Conservation (phyloP, 2,888 invertebrate genomes). For the Trissonchulus latispiculum region DNA sequence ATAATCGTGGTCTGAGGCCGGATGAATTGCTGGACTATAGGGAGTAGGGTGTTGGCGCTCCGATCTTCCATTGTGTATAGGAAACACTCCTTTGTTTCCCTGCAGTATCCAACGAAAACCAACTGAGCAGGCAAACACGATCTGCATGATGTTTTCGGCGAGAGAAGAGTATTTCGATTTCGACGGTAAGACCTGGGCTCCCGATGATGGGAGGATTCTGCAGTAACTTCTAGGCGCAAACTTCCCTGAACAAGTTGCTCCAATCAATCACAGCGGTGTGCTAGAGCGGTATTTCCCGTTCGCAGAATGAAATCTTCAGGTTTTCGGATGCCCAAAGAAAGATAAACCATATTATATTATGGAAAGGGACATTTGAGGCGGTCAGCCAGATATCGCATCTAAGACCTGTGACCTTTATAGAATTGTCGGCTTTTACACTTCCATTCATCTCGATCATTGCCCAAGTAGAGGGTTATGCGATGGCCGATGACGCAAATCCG, state of each 20-base stretch:
- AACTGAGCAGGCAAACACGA: conserved; percentile 24
- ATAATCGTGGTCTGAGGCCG: conserved; percentile 29
- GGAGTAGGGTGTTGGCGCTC: conserved; percentile 19
- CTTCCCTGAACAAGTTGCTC: conserved; percentile 2
- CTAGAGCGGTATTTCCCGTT: conserved; percentile 4
- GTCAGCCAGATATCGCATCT: conserved; percentile 1
- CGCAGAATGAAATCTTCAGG: conserved; percentile 17
- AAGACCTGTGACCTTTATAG: not conserved
- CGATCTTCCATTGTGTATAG: conserved; percentile 21
- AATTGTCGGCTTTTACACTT: conserved; percentile 1
- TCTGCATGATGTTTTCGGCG: conserved; percentile 22
- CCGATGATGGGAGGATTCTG: conserved; percentile 6
- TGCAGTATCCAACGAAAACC: conserved; percentile 25
- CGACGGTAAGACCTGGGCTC: not conserved
- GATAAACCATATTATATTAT: conserved; percentile 14
- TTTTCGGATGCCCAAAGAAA: conserved; percentile 14
- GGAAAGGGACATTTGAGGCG: conserved; percentile 13
- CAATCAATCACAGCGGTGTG: not conserved
- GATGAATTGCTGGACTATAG: conserved; percentile 29
- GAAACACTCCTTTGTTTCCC: too few relatives aligned
- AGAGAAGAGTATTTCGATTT: not conserved
- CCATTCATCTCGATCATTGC: conserved; percentile 17
- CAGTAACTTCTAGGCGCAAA: conserved; percentile 1
- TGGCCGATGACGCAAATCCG: conserved; percentile 10
- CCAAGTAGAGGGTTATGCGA: not conserved